Percentiles rank a stretch among this genome's conserved stretches.
Conservation (phyloP, 2,888 invertebrate species). For the Apodemia zela region DNA sequence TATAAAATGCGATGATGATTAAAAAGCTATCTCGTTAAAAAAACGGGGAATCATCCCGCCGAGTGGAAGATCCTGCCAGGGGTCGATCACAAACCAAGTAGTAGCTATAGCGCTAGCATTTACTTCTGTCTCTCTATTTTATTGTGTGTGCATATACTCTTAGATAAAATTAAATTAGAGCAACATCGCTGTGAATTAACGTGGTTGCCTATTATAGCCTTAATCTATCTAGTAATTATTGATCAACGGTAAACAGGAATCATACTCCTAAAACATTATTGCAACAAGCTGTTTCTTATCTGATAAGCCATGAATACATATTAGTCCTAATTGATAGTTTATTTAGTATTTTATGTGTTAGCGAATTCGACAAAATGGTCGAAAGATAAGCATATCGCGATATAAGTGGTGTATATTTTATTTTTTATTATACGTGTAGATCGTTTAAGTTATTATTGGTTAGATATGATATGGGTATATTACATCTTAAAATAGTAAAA, state of each 20-base stretch:
- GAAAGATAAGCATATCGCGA: neutral
- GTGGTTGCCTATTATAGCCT: neutral
- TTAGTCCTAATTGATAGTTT: conserved; percentile 48
- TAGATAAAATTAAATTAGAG: neutral
- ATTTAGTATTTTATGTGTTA: conserved; percentile 42
- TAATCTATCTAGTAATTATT: neutral
- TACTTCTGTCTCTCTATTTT: no score
- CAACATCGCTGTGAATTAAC: neutral
- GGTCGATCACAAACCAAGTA: no score
- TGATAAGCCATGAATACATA: conserved; percentile 55
- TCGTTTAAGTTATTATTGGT: no score
- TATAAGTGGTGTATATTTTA: no score
- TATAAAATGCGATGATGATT: no score
- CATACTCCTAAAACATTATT: conserved; percentile 46
- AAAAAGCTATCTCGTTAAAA: no score
- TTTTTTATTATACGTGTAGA: no score
- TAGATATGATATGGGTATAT: no score
- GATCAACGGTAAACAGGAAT: conserved; percentile 34
- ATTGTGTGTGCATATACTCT: neutral
- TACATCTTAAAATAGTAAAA: no score
- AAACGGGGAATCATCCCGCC: no score
- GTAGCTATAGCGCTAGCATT: no score
- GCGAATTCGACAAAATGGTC: conserved; percentile 22
- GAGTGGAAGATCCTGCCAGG: no score
- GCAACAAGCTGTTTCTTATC: conserved; percentile 49